Evolutionary conservation across 2,888 invertebrate species (phyloP).

Genomic region (Archips crataeganus): DNA sequence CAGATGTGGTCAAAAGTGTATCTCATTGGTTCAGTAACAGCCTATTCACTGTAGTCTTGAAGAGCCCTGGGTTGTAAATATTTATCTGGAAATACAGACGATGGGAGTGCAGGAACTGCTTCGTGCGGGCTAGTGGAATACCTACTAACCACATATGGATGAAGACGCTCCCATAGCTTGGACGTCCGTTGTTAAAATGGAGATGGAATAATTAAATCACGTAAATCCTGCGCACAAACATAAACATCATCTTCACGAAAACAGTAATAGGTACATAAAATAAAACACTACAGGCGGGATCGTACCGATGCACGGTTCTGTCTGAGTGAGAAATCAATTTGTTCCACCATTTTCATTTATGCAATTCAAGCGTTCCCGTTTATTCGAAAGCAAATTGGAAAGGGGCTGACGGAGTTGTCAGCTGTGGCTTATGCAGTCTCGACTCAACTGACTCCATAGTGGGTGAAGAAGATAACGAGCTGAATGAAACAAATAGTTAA

Average conservation of each 20-base stretch:
- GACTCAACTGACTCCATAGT: conserved; percentile 47
- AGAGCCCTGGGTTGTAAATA: too few species aligned
- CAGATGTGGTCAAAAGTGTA: too few species aligned
- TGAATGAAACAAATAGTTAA: not conserved
- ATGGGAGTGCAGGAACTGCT: too few species aligned
- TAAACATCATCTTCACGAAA: conserved; percentile 24
- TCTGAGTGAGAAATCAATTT: conserved; percentile 84
- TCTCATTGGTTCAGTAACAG: too few species aligned
- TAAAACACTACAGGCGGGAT: conserved; percentile 45
- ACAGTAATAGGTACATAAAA: conserved; percentile 31
- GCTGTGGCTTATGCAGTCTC: conserved; percentile 80
- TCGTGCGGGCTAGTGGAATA: too few species aligned
- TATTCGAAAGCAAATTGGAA: conserved; percentile 83
- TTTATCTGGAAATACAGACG: too few species aligned
- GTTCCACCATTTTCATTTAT: conserved; percentile 83
- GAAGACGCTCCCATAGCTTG: too few species aligned
- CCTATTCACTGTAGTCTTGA: too few species aligned
- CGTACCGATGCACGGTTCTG: conserved; percentile 61
- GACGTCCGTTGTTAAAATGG: too few species aligned
- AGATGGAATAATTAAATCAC: too few species aligned
- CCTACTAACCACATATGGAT: too few species aligned
- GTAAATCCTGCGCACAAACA: too few species aligned
- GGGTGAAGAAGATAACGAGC: conserved; percentile 3
- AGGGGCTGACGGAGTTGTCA: conserved; percentile 81
- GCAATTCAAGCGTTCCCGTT: conserved; percentile 79